Percentiles rank a stretch among this genome's conserved stretches.
Conservation (phyloP, 2,797 vertebrate species). For the Fistularia tabacaria region DNA sequence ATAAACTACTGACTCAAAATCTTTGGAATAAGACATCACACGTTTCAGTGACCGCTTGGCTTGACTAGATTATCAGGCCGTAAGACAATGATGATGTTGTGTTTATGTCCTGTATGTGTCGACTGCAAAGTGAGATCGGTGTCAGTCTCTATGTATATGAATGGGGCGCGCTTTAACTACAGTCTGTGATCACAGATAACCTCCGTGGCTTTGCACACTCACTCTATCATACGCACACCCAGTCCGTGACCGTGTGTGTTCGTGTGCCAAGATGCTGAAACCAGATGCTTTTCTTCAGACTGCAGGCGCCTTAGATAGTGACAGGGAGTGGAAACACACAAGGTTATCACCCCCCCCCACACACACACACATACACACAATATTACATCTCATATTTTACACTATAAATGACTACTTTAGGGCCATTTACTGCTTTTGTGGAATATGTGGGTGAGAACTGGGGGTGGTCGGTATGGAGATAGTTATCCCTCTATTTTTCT, state of each 20-base stretch:
- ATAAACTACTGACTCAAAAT: too few species aligned
- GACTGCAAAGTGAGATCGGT: too few species aligned
- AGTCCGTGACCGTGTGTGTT: constrained; percentile 16
- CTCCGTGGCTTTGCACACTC: constrained; percentile 51
- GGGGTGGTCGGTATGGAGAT: too few species aligned
- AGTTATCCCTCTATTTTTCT: too few species aligned
- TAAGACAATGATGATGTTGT: too few species aligned
- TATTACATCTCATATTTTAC: constrained; percentile 22
- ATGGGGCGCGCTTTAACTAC: constrained; percentile 23
- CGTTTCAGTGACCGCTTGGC: too few species aligned
- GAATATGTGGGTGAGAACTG: too few species aligned
- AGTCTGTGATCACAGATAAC: constrained; percentile 63
- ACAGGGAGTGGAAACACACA: constrained; percentile 54
- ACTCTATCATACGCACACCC: constrained; percentile 24
- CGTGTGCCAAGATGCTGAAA: constrained; percentile 64
- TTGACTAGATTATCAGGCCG: too few species aligned
- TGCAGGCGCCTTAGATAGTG: constrained; percentile 66
- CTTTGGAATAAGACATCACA: too few species aligned
- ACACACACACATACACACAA: constrained; percentile 12
- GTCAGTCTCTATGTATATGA: too few species aligned
- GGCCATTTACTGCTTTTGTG: too few species aligned
- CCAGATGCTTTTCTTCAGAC: constrained; percentile 68
- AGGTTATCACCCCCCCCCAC: constrained; percentile 39
- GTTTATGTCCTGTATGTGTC: too few species aligned
- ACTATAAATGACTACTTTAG: constrained; percentile 3